Conservation (phyloP, 2,888 invertebrate genomes). For the Caenorhabditis wallacei region DNA sequence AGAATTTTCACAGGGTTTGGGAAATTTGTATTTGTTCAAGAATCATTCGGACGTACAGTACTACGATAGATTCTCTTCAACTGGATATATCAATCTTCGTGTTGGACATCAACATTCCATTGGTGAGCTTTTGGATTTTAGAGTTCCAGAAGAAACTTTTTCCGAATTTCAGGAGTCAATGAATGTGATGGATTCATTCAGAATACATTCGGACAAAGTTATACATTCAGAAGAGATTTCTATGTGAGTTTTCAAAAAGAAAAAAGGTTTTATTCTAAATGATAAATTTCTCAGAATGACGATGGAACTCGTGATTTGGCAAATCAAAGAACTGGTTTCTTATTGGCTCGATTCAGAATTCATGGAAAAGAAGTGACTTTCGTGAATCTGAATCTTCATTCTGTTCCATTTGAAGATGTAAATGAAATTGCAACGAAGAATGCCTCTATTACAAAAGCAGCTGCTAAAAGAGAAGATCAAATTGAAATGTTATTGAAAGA, state of each 20-base stretch:
- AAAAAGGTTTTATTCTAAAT: neutral
- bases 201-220: constrained; percentile 72
- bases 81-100: constrained; percentile 68
- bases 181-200: constrained; percentile 75
- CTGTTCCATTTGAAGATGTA: constrained; percentile 76
- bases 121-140: constrained; percentile 31
- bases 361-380: constrained; percentile 75
- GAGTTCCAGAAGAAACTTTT: neutral
- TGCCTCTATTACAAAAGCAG: constrained; percentile 72
- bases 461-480: constrained; percentile 71
- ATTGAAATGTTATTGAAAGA: constrained; percentile 71
- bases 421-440: constrained; percentile 67
- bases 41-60: constrained; percentile 67
- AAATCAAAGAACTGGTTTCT: constrained; percentile 74
- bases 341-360: constrained; percentile 73
- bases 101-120: constrained; percentile 63
- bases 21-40: constrained; percentile 75
- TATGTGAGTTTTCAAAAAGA: constrained; percentile 63
- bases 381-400: constrained; percentile 75
- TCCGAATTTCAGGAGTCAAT: constrained; percentile 46
- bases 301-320: constrained; percentile 72
- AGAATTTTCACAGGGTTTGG: constrained; percentile 68
- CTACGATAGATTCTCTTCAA: constrained; percentile 74
- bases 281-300: constrained; percentile 66
- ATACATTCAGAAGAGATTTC: constrained; percentile 70